A percentile compares a stretch with the other conserved stretches of the same genome.
Evolutionary conservation across 2,888 invertebrate species (phyloP).

Genomic region (Pemphredon lugubris): DNA sequence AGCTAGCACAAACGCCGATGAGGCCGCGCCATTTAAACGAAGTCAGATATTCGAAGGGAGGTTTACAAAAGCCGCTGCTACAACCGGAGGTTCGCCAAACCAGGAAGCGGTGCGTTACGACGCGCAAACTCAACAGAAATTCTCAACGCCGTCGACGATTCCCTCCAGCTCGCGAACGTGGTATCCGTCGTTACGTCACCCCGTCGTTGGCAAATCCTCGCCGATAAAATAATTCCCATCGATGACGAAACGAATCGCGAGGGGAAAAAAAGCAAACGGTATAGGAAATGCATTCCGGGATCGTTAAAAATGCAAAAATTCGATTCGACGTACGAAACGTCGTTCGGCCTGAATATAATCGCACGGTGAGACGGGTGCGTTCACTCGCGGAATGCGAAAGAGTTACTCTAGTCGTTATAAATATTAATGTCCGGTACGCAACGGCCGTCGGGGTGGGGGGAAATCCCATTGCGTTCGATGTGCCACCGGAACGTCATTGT

Average conservation of each 20-base stretch:
- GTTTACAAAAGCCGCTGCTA: too few relatives aligned
- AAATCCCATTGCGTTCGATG: constrained; percentile 4
- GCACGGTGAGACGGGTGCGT: constrained; percentile 36
- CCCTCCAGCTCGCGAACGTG: too few relatives aligned
- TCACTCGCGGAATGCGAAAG: constrained; percentile 59
- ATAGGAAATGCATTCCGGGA: constrained; percentile 3
- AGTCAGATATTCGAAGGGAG: constrained; percentile 16
- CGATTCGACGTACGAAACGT: constrained; percentile 40
- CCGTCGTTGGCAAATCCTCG: too few relatives aligned
- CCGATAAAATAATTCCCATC: background rate
- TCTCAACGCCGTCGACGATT: background rate
- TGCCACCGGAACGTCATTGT: constrained; percentile 5
- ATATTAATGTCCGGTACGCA: constrained; percentile 52
- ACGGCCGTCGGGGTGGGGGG: too few relatives aligned
- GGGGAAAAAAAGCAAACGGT: too few relatives aligned
- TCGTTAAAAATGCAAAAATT: constrained; percentile 59
- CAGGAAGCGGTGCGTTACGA: background rate
- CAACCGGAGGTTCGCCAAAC: constrained; percentile 4
- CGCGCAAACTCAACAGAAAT: background rate
- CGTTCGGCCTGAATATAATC: constrained; percentile 50
- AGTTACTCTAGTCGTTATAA: constrained; percentile 53
- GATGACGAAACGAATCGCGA: too few relatives aligned
- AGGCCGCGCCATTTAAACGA: constrained; percentile 36
- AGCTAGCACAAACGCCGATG: constrained; percentile 22
- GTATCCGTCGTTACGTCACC: too few relatives aligned